Evolutionary conservation across 1,140 invertebrate genomes (phyloP).

Genomic region (Eriosoma lanigerum): DNA sequence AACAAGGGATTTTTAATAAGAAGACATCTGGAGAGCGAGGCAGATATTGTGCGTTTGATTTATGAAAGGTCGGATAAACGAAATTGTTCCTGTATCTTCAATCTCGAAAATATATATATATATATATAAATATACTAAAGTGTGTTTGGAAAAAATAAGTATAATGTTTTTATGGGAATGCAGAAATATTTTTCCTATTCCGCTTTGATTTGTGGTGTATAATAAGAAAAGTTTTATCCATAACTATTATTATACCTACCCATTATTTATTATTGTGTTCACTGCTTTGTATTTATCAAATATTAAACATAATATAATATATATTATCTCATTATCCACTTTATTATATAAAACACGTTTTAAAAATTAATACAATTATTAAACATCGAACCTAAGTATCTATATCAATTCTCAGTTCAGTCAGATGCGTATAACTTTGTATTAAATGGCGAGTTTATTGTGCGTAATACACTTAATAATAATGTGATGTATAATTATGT

Average conservation of each 20-base stretch:
- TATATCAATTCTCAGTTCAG: too few relatives aligned
- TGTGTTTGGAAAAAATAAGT: background rate
- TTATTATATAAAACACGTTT: background rate
- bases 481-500: too few relatives aligned
- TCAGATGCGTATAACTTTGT: too few relatives aligned
- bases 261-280: background rate
- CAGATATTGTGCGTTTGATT: constrained; percentile 9
- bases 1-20: constrained; percentile 21
- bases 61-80: constrained; percentile 24
- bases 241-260: background rate
- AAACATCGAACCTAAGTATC: too few relatives aligned
- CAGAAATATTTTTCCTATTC: background rate
- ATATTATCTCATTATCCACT: too few relatives aligned
- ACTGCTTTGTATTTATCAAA: too few relatives aligned
- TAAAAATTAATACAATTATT: background rate
- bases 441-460: too few relatives aligned
- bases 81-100: constrained; percentile 1
- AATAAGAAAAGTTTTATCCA: constrained; percentile 17
- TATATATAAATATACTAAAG: too few relatives aligned
- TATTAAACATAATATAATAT: too few relatives aligned
- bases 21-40: constrained; percentile 31
- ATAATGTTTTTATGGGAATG: too few relatives aligned
- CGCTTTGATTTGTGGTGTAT: background rate
- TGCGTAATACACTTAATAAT: too few relatives aligned
- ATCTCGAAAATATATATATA: background rate